A percentile compares a stretch with the other conserved stretches of the same genome.
These are phyloP conservation scores for Glaucopsyche alexis DNA, from an alignment of 2,888 invertebrate genomes.

Conservation along the genomic window DNA sequence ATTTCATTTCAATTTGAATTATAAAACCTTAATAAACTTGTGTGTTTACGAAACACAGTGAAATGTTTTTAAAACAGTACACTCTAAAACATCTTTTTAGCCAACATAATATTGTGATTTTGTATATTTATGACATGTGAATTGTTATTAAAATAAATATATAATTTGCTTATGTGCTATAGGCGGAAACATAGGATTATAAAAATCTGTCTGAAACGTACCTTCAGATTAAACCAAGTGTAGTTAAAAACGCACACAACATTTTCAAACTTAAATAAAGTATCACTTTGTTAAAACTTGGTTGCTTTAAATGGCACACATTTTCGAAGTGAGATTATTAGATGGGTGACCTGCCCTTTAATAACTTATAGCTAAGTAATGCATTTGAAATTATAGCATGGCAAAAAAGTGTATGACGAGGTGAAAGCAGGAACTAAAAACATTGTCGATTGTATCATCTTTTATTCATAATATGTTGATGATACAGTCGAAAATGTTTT, in stretches of 20 bases:
- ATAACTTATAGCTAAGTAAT: background rate
- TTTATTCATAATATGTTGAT: no score
- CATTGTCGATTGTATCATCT: no score
- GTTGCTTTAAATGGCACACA: background rate
- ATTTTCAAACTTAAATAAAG: background rate
- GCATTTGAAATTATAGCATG: no score
- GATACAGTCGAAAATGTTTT: no score
- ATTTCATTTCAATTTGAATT: no score
- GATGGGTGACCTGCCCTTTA: background rate
- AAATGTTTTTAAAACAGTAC: no score
- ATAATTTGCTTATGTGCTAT: background rate
- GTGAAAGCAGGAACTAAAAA: no score
- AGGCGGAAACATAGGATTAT: constrained; percentile 9
- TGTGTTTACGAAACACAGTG: no score
- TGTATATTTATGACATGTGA: background rate
- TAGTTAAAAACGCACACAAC: background rate
- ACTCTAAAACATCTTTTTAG: background rate
- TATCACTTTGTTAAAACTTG: background rate
- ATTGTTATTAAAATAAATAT: background rate
- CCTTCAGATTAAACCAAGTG: background rate
- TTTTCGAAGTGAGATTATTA: background rate
- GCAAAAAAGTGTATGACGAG: no score
- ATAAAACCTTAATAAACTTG: no score
- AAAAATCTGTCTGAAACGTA: no score
- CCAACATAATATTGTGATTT: background rate